These are phyloP conservation scores for Nebria salina DNA, from an alignment of 2,888 invertebrate species.

Conservation along the genomic window DNA sequence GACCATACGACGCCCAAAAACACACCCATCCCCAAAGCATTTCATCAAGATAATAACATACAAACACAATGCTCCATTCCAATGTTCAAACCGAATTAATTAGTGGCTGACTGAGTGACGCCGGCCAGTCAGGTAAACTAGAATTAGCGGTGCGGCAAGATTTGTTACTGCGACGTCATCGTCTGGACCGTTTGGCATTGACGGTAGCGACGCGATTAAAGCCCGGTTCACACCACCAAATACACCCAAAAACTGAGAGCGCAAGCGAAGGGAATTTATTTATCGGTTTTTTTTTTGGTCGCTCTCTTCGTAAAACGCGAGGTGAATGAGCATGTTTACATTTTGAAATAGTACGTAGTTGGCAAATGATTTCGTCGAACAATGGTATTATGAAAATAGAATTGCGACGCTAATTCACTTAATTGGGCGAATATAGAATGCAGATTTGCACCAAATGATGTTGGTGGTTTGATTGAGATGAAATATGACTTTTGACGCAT, in stretches of 20 bases:
- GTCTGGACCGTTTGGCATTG: slow-evolving; percentile 54
- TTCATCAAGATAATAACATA: neutral
- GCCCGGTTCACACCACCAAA: slow-evolving; percentile 29
- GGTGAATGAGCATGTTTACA: slow-evolving; percentile 18
- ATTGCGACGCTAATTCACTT: neutral
- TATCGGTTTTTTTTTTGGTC: neutral
- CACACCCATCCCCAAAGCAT: neutral
- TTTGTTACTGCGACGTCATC: slow-evolving; percentile 50
- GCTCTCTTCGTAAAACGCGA: neutral
- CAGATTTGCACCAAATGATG: too few species aligned
- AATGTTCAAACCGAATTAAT: slow-evolving; percentile 22
- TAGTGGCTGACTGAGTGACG: slow-evolving; percentile 29
- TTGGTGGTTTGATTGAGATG: neutral
- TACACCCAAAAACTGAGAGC: slow-evolving; percentile 18
- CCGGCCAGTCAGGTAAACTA: neutral
- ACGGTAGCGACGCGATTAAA: slow-evolving; percentile 49
- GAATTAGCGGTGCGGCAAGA: slow-evolving; percentile 42
- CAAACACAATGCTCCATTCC: neutral
- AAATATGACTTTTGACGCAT: too few species aligned
- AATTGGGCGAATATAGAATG: too few species aligned
- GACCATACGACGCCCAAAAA: neutral
- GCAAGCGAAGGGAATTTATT: slow-evolving; percentile 20
- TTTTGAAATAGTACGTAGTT: slow-evolving; percentile 33
- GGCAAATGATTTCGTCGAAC: slow-evolving; percentile 21
- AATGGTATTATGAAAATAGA: slow-evolving; percentile 11